phyloP scores from a whole-genome alignment of 2,888 invertebrate species.

The Syritta pipiens region DNA sequence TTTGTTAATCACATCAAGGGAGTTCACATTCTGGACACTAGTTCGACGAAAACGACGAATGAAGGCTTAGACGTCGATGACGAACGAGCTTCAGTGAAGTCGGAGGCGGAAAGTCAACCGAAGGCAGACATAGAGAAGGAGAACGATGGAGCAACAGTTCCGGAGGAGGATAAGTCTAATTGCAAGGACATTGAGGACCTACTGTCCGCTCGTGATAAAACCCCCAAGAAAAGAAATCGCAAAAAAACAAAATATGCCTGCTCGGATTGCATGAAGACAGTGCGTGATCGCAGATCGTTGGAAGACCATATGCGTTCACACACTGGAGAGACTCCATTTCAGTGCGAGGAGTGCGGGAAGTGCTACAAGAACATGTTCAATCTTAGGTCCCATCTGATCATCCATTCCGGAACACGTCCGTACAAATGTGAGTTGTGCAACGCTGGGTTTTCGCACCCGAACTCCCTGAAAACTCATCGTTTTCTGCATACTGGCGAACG shows the following conservation, averaged over 20 bases:
- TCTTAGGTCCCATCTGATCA: slow-evolving; percentile 42
- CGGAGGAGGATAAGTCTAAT: not conserved
- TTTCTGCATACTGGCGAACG: slow-evolving; percentile 56
- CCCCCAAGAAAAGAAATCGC: slow-evolving; percentile 17
- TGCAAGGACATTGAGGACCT: slow-evolving; percentile 8
- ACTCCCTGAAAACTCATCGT: slow-evolving; percentile 51
- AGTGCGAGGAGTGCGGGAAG: slow-evolving; percentile 60
- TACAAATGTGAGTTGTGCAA: slow-evolving; percentile 54
- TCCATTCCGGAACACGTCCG: slow-evolving; percentile 53
- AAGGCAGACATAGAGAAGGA: too few species aligned
- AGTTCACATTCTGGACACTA: slow-evolving; percentile 29
- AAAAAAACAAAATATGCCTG: slow-evolving; percentile 43
- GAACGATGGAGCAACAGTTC: not conserved
- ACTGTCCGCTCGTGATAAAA: not conserved
- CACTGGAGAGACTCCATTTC: slow-evolving; percentile 49
- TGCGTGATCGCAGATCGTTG: slow-evolving; percentile 44
- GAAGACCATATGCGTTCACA: slow-evolving; percentile 48
- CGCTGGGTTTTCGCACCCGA: slow-evolving; percentile 53
- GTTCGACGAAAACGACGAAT: not conserved
- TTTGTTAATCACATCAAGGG: slow-evolving; percentile 53
- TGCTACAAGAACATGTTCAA: slow-evolving; percentile 55
- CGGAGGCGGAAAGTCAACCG: too few species aligned
- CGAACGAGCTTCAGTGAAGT: too few species aligned
- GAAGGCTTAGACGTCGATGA: not conserved
- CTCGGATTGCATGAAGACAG: slow-evolving; percentile 34